Evolutionary conservation across 2,888 invertebrate genomes (phyloP).

Genomic region (Neoitamus cyanurus): DNA sequence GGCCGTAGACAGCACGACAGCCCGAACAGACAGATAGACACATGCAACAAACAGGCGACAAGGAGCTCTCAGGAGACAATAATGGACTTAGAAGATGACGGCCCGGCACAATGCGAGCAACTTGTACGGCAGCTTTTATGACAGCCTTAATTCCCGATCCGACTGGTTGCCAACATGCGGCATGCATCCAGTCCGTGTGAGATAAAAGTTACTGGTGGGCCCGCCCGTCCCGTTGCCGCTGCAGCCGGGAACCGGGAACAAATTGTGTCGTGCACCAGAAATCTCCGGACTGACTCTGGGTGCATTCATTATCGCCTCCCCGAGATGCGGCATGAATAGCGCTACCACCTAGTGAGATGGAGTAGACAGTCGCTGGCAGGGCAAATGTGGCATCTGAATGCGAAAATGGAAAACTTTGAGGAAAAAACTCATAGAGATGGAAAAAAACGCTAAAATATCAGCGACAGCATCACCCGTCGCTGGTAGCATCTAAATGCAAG

Average conservation of each 20-base stretch:
- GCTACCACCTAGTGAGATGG: slow-evolving; percentile 29
- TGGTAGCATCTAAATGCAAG: slow-evolving; percentile 44
- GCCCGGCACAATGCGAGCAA: slow-evolving; percentile 27
- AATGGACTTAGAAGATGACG: slow-evolving; percentile 45
- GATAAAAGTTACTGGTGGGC: slow-evolving; percentile 11
- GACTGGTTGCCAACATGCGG: slow-evolving; percentile 40
- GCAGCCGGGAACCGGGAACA: neutral
- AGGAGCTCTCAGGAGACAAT: slow-evolving; percentile 48
- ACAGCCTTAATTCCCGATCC: slow-evolving; percentile 51
- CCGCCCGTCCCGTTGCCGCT: too few species aligned
- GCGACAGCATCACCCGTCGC: slow-evolving; percentile 31
- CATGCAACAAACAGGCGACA: slow-evolving; percentile 53
- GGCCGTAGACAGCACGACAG: slow-evolving; percentile 50
- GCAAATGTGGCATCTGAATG: slow-evolving; percentile 31
- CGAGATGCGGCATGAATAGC: slow-evolving; percentile 27
- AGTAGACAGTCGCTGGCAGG: slow-evolving; percentile 28
- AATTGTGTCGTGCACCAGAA: slow-evolving; percentile 37
- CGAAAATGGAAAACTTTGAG: slow-evolving; percentile 28
- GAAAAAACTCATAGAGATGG: slow-evolving; percentile 28
- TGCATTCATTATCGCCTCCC: slow-evolving; percentile 35
- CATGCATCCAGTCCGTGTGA: slow-evolving; percentile 8
- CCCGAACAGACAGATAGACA: slow-evolving; percentile 52
- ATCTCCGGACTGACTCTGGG: neutral
- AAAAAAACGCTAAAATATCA: slow-evolving; percentile 33
- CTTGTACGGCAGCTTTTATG: slow-evolving; percentile 45